Evolutionary conservation across 1,140 invertebrate species (phyloP).

Genomic region (Grapholita molesta): DNA sequence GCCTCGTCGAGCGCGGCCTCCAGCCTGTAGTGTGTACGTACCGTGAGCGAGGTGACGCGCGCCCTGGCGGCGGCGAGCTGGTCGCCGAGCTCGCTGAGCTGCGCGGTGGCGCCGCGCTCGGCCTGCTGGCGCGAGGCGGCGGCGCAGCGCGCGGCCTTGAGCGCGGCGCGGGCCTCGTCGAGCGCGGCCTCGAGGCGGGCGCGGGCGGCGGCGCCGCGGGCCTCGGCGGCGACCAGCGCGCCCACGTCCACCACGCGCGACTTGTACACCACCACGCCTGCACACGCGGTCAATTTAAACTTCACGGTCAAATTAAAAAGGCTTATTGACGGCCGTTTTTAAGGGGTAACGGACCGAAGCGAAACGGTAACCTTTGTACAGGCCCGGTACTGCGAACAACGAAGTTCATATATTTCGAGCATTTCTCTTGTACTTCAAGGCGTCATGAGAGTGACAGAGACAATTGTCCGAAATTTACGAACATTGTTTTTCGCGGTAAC

Average conservation of each 20-base stretch:
- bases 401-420: too few relatives aligned
- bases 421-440: too few relatives aligned
- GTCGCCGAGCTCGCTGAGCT: slow-evolving; percentile 44
- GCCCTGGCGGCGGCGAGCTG: slow-evolving; percentile 47
- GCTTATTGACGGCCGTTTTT: too few relatives aligned
- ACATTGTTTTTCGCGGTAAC: too few relatives aligned
- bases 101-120: slow-evolving; percentile 50
- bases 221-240: slow-evolving; percentile 44
- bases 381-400: too few relatives aligned
- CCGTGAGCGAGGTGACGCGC: slow-evolving; percentile 49
- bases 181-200: slow-evolving; percentile 46
- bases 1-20: slow-evolving; percentile 48
- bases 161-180: slow-evolving; percentile 26
- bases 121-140: slow-evolving; percentile 52
- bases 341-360: too few relatives aligned
- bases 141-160: slow-evolving; percentile 42
- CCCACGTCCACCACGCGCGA: slow-evolving; percentile 56
- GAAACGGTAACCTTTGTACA: too few relatives aligned
- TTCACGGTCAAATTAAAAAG: too few relatives aligned
- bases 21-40: background rate
- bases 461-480: too few relatives aligned
- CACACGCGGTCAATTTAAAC: too few relatives aligned
- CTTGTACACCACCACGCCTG: slow-evolving; percentile 60
- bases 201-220: slow-evolving; percentile 36
- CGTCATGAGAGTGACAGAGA: too few relatives aligned